Conservation (phyloP, 2,113 vertebrate species). For the Mus spicilegus region DNA sequence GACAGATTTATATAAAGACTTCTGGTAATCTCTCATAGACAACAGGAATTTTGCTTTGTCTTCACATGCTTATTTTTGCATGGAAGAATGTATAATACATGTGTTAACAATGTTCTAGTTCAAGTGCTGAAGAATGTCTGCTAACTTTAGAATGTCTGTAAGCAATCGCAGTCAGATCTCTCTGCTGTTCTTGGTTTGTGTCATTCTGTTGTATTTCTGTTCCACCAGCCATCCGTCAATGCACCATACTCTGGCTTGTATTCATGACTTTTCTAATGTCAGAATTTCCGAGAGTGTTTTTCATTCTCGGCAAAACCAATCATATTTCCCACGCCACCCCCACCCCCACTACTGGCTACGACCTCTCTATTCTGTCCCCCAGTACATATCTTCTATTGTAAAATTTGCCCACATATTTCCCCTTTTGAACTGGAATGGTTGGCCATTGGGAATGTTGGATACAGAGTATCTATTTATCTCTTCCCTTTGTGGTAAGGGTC, state of each 20-base stretch:
- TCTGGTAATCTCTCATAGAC: background rate
- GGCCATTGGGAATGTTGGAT: background rate
- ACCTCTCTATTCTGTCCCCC: background rate
- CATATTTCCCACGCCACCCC: background rate
- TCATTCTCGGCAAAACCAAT: slow-evolving; percentile 8
- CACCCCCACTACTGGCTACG: background rate
- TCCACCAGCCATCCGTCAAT: background rate
- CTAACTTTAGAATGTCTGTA: background rate
- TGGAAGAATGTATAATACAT: slow-evolving; percentile 1
- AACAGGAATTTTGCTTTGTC: background rate
- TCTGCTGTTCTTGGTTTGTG: background rate
- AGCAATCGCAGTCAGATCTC: background rate
- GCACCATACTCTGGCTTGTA: background rate
- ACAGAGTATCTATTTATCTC: background rate
- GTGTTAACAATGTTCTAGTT: slow-evolving; percentile 25
- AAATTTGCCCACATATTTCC: background rate
- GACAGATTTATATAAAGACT: background rate
- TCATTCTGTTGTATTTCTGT: background rate
- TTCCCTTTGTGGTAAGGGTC: background rate
- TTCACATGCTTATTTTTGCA: slow-evolving; percentile 2
- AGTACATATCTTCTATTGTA: background rate
- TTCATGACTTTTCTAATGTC: background rate
- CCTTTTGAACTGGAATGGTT: background rate
- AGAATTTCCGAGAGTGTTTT: background rate
- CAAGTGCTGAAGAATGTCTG: background rate